These are phyloP conservation scores for Phataginus tetradactyla DNA, from an alignment of 2,797 vertebrate species.

Conservation along the genomic window DNA sequence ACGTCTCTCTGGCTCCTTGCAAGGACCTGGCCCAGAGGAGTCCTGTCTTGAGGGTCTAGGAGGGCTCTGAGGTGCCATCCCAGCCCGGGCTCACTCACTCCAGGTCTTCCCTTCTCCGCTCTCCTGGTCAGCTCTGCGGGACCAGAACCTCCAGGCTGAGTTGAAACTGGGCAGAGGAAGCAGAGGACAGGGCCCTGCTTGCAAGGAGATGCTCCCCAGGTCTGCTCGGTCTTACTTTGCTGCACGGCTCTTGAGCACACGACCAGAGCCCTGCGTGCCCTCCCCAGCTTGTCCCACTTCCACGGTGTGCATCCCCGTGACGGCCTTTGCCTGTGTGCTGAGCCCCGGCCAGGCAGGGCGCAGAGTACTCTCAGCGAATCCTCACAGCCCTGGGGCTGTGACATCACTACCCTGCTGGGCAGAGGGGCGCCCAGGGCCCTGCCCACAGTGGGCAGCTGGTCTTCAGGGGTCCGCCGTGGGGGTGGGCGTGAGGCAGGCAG, in stretches of 20 bases:
- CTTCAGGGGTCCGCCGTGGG: too few species aligned
- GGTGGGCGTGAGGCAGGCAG: too few species aligned
- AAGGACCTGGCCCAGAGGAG: too few species aligned
- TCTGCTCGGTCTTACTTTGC: too few species aligned
- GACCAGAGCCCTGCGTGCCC: accelerated
- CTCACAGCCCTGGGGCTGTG: background rate
- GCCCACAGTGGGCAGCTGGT: too few species aligned
- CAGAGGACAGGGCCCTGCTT: background rate
- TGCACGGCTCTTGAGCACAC: too few species aligned
- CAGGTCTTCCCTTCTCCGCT: background rate
- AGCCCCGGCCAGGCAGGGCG: background rate
- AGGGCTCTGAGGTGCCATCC: background rate
- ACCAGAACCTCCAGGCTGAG: background rate
- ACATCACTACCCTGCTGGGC: accelerated
- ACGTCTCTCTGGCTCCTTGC: background rate
- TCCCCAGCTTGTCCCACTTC: background rate
- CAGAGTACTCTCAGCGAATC: background rate
- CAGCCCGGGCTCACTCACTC: too few species aligned
- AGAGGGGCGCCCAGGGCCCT: background rate
- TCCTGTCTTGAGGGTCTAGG: background rate
- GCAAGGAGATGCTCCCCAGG: too few species aligned
- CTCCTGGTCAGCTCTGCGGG: background rate
- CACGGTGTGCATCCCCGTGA: background rate
- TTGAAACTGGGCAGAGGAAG: background rate
- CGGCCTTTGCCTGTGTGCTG: background rate